phyloP scores from a whole-genome alignment of 1,140 invertebrate species.

The Halictus rubicundus region DNA sequence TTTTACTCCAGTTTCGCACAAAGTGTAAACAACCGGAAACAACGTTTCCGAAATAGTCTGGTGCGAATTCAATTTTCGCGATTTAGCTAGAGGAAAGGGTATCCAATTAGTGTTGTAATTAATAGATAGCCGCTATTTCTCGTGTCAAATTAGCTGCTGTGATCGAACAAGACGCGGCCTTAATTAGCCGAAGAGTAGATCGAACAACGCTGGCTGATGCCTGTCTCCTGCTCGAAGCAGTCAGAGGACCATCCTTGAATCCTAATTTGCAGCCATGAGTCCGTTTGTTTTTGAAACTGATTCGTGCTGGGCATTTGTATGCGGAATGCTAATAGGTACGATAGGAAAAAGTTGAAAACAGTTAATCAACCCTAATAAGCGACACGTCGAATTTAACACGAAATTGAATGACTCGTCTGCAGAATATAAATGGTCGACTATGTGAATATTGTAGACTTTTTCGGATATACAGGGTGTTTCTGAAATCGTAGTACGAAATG shows the following conservation, averaged over 20 bases:
- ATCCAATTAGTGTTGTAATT: constrained; percentile 52
- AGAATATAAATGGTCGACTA: no score
- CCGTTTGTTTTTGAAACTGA: background rate
- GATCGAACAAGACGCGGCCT: constrained; percentile 25
- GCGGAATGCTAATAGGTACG: background rate
- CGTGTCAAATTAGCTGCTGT: constrained; percentile 36
- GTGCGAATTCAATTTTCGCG: background rate
- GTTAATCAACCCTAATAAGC: background rate
- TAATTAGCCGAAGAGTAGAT: constrained; percentile 39
- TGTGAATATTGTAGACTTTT: no score
- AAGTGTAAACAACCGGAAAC: background rate
- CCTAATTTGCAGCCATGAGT: background rate
- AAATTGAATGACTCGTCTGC: no score
- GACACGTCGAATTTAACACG: background rate
- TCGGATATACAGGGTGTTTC: no score
- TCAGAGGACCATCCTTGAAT: background rate
- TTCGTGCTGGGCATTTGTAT: background rate
- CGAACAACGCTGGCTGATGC: constrained; percentile 7
- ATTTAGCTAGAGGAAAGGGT: background rate
- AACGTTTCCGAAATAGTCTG: background rate
- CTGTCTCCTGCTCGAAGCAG: background rate
- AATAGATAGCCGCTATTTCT: constrained; percentile 40
- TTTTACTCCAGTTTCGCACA: no score
- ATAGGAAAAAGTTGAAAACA: background rate
- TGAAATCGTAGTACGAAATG: no score